These are phyloP conservation scores for Amphilophus citrinellus DNA, from an alignment of 2,113 vertebrate species.

Conservation along the genomic window DNA sequence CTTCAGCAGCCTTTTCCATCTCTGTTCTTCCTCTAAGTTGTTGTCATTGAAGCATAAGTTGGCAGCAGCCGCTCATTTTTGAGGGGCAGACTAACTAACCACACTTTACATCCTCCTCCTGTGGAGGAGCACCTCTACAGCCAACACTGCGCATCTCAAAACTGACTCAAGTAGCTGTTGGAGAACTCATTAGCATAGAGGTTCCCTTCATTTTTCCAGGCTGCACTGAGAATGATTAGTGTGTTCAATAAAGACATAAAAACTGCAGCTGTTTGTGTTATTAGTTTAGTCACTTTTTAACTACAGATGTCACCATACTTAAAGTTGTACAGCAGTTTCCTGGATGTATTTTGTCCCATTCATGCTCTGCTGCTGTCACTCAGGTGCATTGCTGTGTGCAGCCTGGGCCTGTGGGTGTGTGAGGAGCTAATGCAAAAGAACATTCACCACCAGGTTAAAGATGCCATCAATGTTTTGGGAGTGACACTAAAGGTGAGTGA, in stretches of 20 bases:
- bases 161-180: neutral
- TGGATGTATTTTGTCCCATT: neutral
- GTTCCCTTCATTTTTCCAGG: neutral
- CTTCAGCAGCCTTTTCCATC: neutral
- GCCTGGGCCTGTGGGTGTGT: conserved; percentile 95
- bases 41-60: neutral
- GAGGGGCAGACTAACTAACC: neutral
- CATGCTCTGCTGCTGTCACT: neutral
- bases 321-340: neutral
- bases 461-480: conserved; percentile 94
- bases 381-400: conserved; percentile 95
- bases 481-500: conserved; percentile 94
- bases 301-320: neutral
- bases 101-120: neutral
- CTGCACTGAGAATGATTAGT: neutral
- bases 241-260: neutral
- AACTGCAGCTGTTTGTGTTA: neutral
- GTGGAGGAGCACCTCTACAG: neutral
- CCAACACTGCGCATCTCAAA: neutral
- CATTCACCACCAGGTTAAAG: conserved; percentile 90
- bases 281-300: neutral
- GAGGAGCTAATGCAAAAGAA: conserved; percentile 90
- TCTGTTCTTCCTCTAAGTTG: neutral
- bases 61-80: neutral
- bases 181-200: neutral